Conservation (phyloP, 2,797 vertebrate genomes). For the Gallinago stenura region DNA sequence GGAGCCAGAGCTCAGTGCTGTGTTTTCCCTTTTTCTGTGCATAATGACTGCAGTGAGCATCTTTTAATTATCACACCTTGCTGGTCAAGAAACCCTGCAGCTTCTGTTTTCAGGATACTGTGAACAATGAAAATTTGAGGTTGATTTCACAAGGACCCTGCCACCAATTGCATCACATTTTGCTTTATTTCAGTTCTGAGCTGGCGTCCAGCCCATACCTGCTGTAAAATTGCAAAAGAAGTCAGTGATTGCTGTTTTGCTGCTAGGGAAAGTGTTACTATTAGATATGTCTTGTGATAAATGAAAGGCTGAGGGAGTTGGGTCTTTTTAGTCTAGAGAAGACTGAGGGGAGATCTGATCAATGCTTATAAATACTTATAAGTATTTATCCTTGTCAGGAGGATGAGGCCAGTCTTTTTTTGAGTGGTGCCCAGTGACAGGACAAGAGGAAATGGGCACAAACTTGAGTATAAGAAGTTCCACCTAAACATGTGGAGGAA, state of each 20-base stretch:
- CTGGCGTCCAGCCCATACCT: rapidly evolving
- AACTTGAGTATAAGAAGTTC: too few species aligned
- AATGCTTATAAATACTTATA: too few species aligned
- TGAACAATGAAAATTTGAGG: neutral
- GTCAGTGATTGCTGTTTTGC: rapidly evolving
- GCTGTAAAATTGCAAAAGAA: rapidly evolving
- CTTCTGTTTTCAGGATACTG: neutral
- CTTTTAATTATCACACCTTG: neutral
- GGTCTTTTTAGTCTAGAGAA: too few species aligned
- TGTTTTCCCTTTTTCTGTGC: neutral
- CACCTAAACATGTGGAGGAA: too few species aligned
- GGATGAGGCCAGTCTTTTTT: too few species aligned
- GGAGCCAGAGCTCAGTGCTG: neutral
- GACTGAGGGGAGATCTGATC: too few species aligned
- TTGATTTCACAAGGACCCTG: neutral
- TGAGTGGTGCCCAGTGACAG: too few species aligned
- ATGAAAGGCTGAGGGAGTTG: too few species aligned
- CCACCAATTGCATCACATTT: rapidly evolving
- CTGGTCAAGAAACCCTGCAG: rapidly evolving
- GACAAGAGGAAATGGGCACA: too few species aligned
- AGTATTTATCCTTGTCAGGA: too few species aligned
- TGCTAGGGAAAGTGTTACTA: neutral
- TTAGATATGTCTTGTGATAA: neutral
- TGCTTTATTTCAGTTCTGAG: neutral
- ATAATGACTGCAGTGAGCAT: too few species aligned